phyloP scores from a whole-genome alignment of 2,888 invertebrate species.

The Erebia aethiops region DNA sequence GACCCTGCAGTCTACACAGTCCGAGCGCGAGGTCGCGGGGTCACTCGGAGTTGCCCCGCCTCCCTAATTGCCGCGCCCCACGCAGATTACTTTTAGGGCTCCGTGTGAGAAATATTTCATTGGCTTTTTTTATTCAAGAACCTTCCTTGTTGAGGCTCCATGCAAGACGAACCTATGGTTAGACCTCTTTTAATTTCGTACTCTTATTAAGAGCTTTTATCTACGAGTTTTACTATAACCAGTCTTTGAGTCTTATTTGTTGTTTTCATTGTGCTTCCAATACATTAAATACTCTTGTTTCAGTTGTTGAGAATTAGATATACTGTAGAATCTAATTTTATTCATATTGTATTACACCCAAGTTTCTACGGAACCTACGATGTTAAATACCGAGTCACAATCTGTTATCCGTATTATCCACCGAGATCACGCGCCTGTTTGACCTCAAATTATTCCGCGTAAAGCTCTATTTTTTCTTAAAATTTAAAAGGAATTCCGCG shows the following conservation, averaged over 20 bases:
- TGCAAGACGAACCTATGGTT: too few species aligned
- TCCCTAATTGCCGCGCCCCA: slow-evolving; percentile 81
- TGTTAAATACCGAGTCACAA: neutral
- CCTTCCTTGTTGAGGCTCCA: too few species aligned
- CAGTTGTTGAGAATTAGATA: too few species aligned
- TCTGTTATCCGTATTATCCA: slow-evolving; percentile 34
- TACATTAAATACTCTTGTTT: too few species aligned
- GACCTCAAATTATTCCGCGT: slow-evolving; percentile 76
- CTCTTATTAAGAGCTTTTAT: too few species aligned
- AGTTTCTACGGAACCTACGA: slow-evolving; percentile 15
- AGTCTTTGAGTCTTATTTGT: too few species aligned
- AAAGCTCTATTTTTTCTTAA: slow-evolving; percentile 63
- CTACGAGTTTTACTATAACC: too few species aligned
- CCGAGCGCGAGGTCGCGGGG: slow-evolving; percentile 56
- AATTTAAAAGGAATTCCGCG: slow-evolving; percentile 70
- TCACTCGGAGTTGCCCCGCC: slow-evolving; percentile 78
- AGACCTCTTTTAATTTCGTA: too few species aligned
- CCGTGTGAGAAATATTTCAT: slow-evolving; percentile 35
- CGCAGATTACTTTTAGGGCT: slow-evolving; percentile 81
- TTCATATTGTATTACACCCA: neutral
- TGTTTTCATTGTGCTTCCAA: too few species aligned
- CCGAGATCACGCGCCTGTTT: slow-evolving; percentile 45
- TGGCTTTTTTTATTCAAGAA: too few species aligned
- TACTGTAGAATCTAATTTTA: too few species aligned
- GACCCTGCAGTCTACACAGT: slow-evolving; percentile 46